A percentile compares a stretch with the other conserved stretches of the same genome.
These are phyloP conservation scores for Tigriopus californicus DNA, from an alignment of 2,888 invertebrate genomes.

Conservation along the genomic window DNA sequence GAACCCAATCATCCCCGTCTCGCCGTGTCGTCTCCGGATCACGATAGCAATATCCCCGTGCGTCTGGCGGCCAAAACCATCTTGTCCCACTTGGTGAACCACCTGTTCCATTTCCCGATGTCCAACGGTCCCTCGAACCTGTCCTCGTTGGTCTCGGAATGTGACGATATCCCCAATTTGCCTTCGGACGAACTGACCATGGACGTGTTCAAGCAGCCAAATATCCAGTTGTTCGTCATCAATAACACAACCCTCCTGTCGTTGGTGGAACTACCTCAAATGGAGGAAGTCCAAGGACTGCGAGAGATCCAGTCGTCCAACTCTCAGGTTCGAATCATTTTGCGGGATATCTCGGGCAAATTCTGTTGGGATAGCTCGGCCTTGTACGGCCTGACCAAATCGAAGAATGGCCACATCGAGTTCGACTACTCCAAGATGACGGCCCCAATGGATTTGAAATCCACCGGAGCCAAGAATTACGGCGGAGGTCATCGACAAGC, in stretches of 20 bases:
- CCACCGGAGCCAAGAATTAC: not conserved
- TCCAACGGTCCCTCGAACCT: constrained; percentile 69
- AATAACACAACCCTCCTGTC: constrained; percentile 60
- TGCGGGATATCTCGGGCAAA: constrained; percentile 80
- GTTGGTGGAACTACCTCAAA: constrained; percentile 60
- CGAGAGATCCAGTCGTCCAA: constrained; percentile 57
- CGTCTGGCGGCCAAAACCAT: constrained; percentile 45
- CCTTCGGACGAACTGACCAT: constrained; percentile 46
- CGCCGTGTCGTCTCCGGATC: not conserved
- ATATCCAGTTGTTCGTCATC: constrained; percentile 65
- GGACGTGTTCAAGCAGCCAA: constrained; percentile 61
- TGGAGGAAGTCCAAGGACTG: constrained; percentile 34
- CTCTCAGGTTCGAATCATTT: constrained; percentile 55
- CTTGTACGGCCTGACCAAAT: constrained; percentile 36
- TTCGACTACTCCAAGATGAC: no score
- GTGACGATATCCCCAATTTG: constrained; percentile 62
- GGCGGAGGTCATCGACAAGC: constrained; percentile 3
- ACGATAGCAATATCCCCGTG: constrained; percentile 30
- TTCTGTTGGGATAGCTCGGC: constrained; percentile 91
- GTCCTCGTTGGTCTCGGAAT: constrained; percentile 73
- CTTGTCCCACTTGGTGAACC: constrained; percentile 70
- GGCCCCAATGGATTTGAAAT: no score
- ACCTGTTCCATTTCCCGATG: constrained; percentile 75
- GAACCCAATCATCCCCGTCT: not conserved
- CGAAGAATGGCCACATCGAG: no score